These are phyloP conservation scores for Tetropium fuscum DNA, from an alignment of 2,888 invertebrate genomes.

Conservation along the genomic window DNA sequence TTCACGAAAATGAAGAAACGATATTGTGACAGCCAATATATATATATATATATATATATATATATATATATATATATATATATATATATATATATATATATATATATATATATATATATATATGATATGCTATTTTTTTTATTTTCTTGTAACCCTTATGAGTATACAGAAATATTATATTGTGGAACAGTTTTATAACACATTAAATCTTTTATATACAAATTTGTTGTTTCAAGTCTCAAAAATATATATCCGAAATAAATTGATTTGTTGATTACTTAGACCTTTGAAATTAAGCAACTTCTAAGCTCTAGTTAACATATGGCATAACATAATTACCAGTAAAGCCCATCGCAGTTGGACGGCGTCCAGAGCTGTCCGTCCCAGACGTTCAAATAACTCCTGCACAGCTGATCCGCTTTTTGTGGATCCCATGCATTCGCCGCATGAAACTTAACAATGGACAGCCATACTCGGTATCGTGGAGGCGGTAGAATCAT, in stretches of 20 bases:
- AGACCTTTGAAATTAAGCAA: too few species aligned
- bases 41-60: neutral
- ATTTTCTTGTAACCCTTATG: too few species aligned
- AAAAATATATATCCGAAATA: neutral
- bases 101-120: too few species aligned
- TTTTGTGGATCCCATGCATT: constrained; percentile 74
- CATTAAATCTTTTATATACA: too few species aligned
- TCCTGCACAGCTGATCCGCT: constrained; percentile 81
- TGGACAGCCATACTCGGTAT: constrained; percentile 87
- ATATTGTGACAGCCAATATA: neutral
- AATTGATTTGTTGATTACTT: too few species aligned
- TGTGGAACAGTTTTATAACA: too few species aligned
- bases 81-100: too few species aligned
- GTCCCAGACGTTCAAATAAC: constrained; percentile 89
- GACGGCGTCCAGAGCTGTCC: constrained; percentile 83
- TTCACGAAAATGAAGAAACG: too few species aligned
- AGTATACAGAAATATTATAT: too few species aligned
- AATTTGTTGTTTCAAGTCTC: neutral
- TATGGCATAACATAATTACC: constrained; percentile 68
- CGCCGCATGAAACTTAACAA: constrained; percentile 83
- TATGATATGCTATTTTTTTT: too few species aligned
- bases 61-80: too few species aligned
- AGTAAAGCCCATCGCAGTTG: constrained; percentile 83
- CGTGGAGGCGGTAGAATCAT: constrained; percentile 73
- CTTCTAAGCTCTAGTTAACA: neutral